Conservation (phyloP, 1,140 invertebrate genomes). For the Plodia interpunctella region DNA sequence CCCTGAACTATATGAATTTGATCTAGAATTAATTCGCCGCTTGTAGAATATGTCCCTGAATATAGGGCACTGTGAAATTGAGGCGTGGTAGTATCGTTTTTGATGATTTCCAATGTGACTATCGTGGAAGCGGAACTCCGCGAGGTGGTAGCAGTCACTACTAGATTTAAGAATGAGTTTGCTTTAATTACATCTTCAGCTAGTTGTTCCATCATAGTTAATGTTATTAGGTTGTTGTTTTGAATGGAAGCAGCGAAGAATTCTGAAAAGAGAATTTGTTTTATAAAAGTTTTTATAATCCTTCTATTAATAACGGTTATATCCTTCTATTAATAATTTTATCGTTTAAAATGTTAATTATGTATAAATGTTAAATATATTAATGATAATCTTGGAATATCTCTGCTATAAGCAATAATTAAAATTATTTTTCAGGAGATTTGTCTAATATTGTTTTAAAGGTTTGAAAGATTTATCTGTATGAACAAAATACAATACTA, state of each 20-base stretch:
- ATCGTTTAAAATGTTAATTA: no score
- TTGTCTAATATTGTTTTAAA: no score
- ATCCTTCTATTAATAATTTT: no score
- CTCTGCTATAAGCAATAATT: no score
- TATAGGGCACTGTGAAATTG: constrained; percentile 32
- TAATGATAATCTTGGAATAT: no score
- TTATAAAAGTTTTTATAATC: no score
- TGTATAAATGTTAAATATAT: no score
- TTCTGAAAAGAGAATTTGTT: constrained; percentile 34
- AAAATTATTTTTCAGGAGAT: no score
- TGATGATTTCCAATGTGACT: constrained; percentile 41
- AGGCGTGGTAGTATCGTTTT: constrained; percentile 40
- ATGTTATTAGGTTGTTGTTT: constrained; percentile 27
- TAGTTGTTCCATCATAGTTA: constrained; percentile 36
- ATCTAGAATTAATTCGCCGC: constrained; percentile 23
- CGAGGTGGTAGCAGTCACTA: constrained; percentile 32
- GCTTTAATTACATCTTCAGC: constrained; percentile 26
- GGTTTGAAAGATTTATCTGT: no score
- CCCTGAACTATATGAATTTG: constrained; percentile 35
- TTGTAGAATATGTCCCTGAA: constrained; percentile 28
- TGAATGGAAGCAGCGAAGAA: constrained; percentile 23
- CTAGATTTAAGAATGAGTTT: constrained; percentile 34
- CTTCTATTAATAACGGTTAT: no score
- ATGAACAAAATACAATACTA: not conserved
- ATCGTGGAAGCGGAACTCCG: constrained; percentile 26